A percentile compares a stretch with the other conserved stretches of the same genome.
Evolutionary conservation across 2,888 invertebrate genomes (phyloP).

Genomic region (Oscheius sp.): DNA sequence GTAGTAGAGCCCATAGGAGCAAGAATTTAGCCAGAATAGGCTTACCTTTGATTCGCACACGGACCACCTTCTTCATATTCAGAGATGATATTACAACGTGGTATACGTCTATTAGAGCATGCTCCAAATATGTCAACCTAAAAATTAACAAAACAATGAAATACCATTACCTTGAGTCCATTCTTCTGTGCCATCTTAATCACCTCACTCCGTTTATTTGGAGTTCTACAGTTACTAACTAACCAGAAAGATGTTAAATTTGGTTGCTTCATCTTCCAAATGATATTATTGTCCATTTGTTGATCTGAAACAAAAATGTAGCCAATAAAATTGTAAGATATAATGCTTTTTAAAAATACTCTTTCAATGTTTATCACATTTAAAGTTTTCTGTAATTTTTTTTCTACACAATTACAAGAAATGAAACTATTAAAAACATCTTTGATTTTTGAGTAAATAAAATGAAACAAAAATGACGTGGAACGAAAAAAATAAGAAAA

Average conservation of each 20-base stretch:
- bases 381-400: too few relatives aligned
- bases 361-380: too few relatives aligned
- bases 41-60: constrained; percentile 30
- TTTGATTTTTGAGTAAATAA: too few relatives aligned
- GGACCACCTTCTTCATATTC: too few relatives aligned
- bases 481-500: background rate
- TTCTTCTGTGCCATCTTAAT: constrained; percentile 20
- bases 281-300: constrained; percentile 9
- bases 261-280: constrained; percentile 24
- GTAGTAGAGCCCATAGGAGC: background rate
- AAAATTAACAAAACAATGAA: too few relatives aligned
- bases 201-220: constrained; percentile 34
- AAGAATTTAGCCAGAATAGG: background rate
- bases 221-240: constrained; percentile 41
- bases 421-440: too few relatives aligned
- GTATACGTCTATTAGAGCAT: constrained; percentile 29
- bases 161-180: background rate
- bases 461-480: too few relatives aligned
- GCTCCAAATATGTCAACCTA: constrained; percentile 35
- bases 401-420: too few relatives aligned
- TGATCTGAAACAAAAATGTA: background rate
- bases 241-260: constrained; percentile 38
- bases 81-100: constrained; percentile 31
- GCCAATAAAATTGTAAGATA: too few relatives aligned
- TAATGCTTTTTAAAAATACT: too few relatives aligned